These are phyloP conservation scores for Drosophila maculinotata DNA, from an alignment of 2,888 invertebrate species.

Conservation along the genomic window DNA sequence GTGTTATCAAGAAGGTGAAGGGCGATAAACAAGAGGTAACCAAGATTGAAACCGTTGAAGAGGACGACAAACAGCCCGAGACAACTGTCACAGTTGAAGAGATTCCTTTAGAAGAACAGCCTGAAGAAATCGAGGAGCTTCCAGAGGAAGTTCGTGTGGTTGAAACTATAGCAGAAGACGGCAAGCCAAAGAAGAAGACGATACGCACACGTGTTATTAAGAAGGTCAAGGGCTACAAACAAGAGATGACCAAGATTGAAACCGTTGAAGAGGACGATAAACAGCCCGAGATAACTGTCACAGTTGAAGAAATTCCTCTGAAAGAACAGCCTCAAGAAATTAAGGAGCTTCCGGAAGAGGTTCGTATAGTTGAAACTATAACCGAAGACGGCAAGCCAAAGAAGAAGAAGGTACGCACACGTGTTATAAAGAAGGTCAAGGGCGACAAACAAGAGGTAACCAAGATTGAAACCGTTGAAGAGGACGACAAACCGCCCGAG, in stretches of 20 bases:
- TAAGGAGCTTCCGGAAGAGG: conserved; percentile 23
- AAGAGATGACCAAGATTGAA: conserved; percentile 30
- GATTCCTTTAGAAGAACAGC: not conserved
- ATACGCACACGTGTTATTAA: conserved; percentile 27
- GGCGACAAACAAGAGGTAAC: conserved; percentile 28
- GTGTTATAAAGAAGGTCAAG: conserved; percentile 26
- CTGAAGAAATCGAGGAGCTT: conserved; percentile 12
- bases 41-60: conserved; percentile 15
- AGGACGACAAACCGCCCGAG: conserved; percentile 23
- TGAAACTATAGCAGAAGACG: conserved; percentile 14
- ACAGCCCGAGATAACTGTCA: conserved; percentile 18
- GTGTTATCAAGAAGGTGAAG: conserved; percentile 14
- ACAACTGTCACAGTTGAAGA: conserved; percentile 17
- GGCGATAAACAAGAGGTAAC: conserved; percentile 14
- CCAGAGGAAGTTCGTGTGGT: conserved; percentile 21
- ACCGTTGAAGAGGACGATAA: conserved; percentile 23
- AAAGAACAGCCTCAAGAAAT: conserved; percentile 16
- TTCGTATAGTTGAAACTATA: conserved; percentile 16
- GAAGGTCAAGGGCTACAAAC: conserved; percentile 23
- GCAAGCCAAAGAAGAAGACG: conserved; percentile 25
- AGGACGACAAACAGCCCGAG: conserved; percentile 11
- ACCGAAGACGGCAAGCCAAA: conserved; percentile 20
- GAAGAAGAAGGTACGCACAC: conserved; percentile 29
- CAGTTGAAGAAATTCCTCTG: conserved; percentile 12
- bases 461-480: conserved; percentile 28